Percentiles rank a stretch among this genome's conserved stretches.
phyloP scores from a whole-genome alignment of 2,113 vertebrate species.

The Forbesichthys agassizii region DNA sequence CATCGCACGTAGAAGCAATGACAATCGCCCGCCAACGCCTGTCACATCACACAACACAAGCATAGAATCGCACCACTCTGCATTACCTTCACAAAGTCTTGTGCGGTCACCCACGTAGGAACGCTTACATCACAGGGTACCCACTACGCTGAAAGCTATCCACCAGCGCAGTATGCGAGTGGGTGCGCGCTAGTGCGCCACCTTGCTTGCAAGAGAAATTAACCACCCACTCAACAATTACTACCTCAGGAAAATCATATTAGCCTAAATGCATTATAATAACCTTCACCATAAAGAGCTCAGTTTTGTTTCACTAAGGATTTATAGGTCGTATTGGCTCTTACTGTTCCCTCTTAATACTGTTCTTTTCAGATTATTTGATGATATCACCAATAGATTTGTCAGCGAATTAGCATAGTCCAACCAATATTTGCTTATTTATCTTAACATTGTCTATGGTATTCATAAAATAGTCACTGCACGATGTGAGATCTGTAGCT shows the following conservation, averaged over 20 bases:
- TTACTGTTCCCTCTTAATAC: not conserved
- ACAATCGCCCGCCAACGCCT: slow-evolving; percentile 13
- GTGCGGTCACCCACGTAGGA: not conserved
- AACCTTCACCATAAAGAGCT: slow-evolving; percentile 10
- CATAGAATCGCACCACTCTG: not conserved
- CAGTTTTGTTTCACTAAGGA: no score
- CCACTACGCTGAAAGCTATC: slow-evolving; percentile 23
- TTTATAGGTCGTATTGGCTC: no score
- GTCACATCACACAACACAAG: slow-evolving; percentile 21
- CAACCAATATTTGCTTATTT: not conserved
- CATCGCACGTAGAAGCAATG: slow-evolving; percentile 10
- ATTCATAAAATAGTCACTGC: no score
- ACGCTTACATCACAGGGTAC: slow-evolving; percentile 57
- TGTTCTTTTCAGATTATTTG: not conserved
- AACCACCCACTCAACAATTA: slow-evolving; percentile 28
- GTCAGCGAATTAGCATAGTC: not conserved
- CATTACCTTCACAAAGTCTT: no score
- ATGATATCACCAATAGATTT: not conserved
- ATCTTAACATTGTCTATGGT: no score
- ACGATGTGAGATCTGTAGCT: no score
- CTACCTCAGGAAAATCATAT: not conserved
- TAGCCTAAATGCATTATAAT: not conserved
- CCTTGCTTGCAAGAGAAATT: not conserved
- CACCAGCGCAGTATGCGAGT: not conserved
- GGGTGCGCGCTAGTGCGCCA: not conserved